Evolutionary conservation across 2,113 vertebrate species (phyloP).

Genomic region (Ammodytes dubius): DNA sequence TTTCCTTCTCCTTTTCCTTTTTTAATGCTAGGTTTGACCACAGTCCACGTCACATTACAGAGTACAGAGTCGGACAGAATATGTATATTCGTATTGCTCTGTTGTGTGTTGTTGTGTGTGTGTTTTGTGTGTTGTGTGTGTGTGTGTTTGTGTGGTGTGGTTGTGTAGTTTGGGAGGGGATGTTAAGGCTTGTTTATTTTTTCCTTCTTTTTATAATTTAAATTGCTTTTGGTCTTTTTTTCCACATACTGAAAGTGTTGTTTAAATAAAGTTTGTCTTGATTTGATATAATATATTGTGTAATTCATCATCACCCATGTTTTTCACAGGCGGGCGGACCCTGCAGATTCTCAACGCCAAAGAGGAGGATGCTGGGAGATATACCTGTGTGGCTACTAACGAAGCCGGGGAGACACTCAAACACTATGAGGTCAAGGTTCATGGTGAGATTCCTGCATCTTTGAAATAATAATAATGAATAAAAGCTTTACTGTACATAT

Average conservation of each 20-base stretch:
- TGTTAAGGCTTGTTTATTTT: too few relatives aligned
- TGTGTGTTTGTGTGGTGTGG: too few relatives aligned
- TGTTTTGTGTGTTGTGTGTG: too few relatives aligned
- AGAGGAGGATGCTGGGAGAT: constrained; percentile 90
- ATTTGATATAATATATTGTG: not conserved
- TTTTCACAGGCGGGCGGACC: constrained; percentile 89
- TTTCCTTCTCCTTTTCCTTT: too few relatives aligned
- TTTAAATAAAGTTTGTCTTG: too few relatives aligned
- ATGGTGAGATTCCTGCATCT: constrained; percentile 85
- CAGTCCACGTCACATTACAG: not conserved
- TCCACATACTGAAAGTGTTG: too few relatives aligned
- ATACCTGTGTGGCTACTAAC: constrained; percentile 94
- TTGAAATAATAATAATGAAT: not conserved
- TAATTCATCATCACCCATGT: not conserved
- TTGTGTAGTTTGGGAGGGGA: too few relatives aligned
- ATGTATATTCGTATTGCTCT: too few relatives aligned
- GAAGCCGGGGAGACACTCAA: constrained; percentile 94
- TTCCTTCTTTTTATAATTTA: too few relatives aligned
- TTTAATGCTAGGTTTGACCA: not conserved
- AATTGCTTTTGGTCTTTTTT: too few relatives aligned
- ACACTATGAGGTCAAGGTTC: constrained; percentile 94
- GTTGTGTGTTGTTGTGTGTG: too few relatives aligned
- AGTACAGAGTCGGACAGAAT: not conserved
- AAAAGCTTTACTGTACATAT: not conserved
- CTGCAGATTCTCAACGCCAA: constrained; percentile 94